phyloP scores from a whole-genome alignment of 1,140 invertebrate species.

The Orchestia grillus region DNA sequence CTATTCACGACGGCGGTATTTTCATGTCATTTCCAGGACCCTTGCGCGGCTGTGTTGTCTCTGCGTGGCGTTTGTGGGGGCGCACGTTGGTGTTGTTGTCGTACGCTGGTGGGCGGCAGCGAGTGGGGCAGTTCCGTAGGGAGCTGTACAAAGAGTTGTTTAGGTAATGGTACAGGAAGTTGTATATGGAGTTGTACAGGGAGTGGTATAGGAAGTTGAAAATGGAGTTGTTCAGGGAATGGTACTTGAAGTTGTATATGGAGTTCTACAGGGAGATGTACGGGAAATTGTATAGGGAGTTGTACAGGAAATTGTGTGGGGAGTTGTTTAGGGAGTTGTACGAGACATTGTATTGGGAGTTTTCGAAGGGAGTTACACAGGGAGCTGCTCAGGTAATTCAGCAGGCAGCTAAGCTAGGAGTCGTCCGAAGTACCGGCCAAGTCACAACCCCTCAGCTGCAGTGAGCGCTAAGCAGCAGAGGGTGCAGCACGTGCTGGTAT shows the following conservation, averaged over 20 bases:
- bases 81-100: background rate
- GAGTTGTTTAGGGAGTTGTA: background rate
- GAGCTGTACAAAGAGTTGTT: too few species aligned
- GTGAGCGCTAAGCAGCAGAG: too few species aligned
- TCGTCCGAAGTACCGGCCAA: too few species aligned
- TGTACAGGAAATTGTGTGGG: background rate
- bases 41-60: background rate
- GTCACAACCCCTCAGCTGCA: too few species aligned
- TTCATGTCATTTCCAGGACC: background rate
- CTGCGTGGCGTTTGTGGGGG: background rate
- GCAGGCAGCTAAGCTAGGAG: too few species aligned
- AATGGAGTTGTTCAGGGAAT: background rate
- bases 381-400: too few species aligned
- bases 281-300: background rate
- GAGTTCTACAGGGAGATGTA: background rate
- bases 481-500: too few species aligned
- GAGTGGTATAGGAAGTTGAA: background rate
- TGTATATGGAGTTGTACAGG: background rate
- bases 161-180: background rate
- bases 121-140: too few species aligned
- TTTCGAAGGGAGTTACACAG: too few species aligned
- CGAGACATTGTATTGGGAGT: too few species aligned
- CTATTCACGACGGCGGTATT: background rate
- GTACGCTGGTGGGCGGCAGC: background rate
- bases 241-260: background rate